Evolutionary conservation across 2,113 vertebrate species (phyloP).

Genomic region (Oryctolagus cuniculus): mOryCun1.1 NC_091445.1:61309001-61309500

Average conservation of each 20-base stretch:
- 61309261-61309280: neutral
- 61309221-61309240: neutral
- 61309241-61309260: neutral
- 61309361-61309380: slow-evolving; percentile 11
- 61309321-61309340: neutral
- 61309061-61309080: neutral
- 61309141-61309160: neutral
- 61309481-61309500: neutral
- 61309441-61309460: neutral
- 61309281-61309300: neutral
- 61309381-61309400: neutral
- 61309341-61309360: neutral
- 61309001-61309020: neutral
- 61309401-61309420: neutral
- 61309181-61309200: neutral
- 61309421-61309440: slow-evolving; percentile 17
- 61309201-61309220: neutral
- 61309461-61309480: neutral
- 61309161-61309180: neutral
- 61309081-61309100: neutral
- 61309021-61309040: neutral
- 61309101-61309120: neutral
- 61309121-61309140: neutral
- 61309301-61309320: neutral
- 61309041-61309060: neutral